A percentile compares a stretch with the other conserved stretches of the same genome.
These are phyloP conservation scores for Oncopeltus fasciatus DNA, from an alignment of 1,140 invertebrate species.

Conservation along the genomic window DNA sequence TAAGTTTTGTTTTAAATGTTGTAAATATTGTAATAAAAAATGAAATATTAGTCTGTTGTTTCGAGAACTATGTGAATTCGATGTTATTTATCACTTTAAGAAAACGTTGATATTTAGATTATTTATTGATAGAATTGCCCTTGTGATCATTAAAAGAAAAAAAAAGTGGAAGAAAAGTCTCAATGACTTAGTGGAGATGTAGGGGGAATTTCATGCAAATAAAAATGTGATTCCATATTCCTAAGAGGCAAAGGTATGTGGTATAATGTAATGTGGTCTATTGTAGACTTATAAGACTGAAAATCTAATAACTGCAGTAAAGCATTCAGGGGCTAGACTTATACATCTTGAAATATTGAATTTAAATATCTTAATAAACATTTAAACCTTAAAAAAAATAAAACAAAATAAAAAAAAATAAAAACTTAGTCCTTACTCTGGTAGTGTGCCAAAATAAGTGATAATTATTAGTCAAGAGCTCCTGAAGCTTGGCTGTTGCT, in stretches of 20 bases:
- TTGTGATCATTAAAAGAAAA: not conserved
- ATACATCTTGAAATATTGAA: not conserved
- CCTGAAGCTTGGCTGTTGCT: not conserved
- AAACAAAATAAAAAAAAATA: not conserved
- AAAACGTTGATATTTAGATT: not conserved
- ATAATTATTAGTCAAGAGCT: not conserved
- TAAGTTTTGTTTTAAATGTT: not conserved
- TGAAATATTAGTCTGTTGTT: not conserved
- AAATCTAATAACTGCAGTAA: not conserved
- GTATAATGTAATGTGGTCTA: not conserved
- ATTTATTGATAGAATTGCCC: conserved; percentile 3
- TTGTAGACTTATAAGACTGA: conserved; percentile 9
- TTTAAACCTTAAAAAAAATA: not conserved
- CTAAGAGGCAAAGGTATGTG: conserved; percentile 1
- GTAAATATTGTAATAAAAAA: not conserved
- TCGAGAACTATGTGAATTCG: not conserved
- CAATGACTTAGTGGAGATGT: not conserved
- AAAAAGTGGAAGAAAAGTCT: too few species aligned
- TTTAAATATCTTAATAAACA: too few species aligned
- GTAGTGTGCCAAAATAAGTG: conserved; percentile 4
- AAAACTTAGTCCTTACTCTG: not conserved
- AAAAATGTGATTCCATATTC: conserved; percentile 11
- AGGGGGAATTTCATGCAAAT: not conserved
- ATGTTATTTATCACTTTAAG: not conserved
- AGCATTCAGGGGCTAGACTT: not conserved